These are phyloP conservation scores for Lagopus muta DNA, from an alignment of 2,113 vertebrate genomes.

Conservation along the genomic window DNA sequence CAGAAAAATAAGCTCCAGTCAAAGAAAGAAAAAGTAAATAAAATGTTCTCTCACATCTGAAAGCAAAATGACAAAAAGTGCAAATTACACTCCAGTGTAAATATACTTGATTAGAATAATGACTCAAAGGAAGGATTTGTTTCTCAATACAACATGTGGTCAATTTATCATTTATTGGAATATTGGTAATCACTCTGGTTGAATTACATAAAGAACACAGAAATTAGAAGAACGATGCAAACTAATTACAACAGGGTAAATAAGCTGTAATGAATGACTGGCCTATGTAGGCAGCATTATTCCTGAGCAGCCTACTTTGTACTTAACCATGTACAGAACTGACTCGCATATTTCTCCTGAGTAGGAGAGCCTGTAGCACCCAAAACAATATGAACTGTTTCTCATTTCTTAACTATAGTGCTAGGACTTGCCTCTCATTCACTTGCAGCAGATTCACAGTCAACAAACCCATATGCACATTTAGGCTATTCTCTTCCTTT, in stretches of 20 bases:
- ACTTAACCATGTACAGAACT: neutral
- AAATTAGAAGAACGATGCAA: constrained; percentile 45
- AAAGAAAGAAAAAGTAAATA: constrained; percentile 2
- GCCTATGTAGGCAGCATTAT: neutral
- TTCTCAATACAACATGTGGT: neutral
- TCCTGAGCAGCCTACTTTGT: neutral
- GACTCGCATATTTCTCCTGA: neutral
- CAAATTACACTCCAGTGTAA: neutral
- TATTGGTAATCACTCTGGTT: neutral
- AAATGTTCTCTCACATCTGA: neutral
- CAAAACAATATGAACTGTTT: neutral
- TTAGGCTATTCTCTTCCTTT: neutral
- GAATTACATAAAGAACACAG: neutral
- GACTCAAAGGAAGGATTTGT: neutral
- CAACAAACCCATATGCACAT: neutral
- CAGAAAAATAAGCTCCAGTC: neutral
- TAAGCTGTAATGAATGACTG: neutral
- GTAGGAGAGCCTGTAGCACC: neutral
- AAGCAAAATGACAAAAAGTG: constrained; percentile 3
- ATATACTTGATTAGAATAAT: neutral
- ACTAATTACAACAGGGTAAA: constrained; percentile 37
- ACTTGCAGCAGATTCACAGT: neutral
- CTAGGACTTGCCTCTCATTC: fast-evolving
- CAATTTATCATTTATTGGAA: constrained; percentile 22
- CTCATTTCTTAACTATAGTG: neutral